A percentile compares a stretch with the other conserved stretches of the same genome.
Conservation (phyloP, 2,888 invertebrate species). For the Panzeria rudis region DNA sequence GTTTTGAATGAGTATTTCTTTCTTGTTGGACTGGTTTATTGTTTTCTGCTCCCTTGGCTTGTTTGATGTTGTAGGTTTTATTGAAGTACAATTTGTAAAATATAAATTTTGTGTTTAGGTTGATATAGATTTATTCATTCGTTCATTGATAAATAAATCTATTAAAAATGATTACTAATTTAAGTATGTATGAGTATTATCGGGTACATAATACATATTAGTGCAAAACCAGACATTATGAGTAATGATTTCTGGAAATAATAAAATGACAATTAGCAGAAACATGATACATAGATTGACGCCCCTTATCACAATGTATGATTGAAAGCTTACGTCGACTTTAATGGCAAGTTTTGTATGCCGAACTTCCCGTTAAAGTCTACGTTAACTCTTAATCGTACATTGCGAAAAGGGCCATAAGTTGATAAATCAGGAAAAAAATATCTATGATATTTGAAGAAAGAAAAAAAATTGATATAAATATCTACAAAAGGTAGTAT, state of each 20-base stretch:
- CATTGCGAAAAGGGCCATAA: no score
- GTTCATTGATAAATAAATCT: conserved; percentile 38
- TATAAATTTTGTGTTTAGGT: conserved; percentile 30
- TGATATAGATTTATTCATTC: conserved; percentile 49
- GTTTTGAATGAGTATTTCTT: conserved; percentile 1
- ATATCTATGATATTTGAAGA: no score
- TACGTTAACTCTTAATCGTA: no score
- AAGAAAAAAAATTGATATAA: no score
- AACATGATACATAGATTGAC: background rate
- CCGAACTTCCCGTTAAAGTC: no score
- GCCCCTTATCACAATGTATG: no score
- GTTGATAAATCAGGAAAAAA: no score
- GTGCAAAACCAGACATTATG: background rate
- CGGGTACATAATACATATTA: no score
- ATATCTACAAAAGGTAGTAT: no score
- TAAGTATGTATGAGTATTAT: background rate
- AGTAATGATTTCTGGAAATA: conserved; percentile 7
- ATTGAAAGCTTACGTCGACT: no score
- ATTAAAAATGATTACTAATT: conserved; percentile 6
- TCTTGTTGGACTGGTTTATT: conserved; percentile 5
- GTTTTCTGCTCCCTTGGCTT: conserved; percentile 28
- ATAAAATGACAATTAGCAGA: background rate
- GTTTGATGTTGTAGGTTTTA: conserved; percentile 16
- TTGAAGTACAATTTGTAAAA: conserved; percentile 34
- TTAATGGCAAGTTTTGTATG: no score